Conservation (phyloP, 2,888 invertebrate species). For the Pteria penguin region DNA sequence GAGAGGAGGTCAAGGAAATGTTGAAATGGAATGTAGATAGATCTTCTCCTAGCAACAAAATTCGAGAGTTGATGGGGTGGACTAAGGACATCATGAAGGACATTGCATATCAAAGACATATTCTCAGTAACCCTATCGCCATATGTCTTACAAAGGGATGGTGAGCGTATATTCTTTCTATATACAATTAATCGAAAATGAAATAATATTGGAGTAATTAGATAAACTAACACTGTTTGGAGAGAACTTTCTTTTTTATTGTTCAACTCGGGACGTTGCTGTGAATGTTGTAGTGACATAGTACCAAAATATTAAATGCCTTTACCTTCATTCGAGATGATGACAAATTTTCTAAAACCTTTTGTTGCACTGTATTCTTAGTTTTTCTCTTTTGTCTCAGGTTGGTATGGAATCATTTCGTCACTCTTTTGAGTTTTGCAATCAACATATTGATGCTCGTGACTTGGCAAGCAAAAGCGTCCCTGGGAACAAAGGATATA, state of each 20-base stretch:
- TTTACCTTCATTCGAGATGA: too few relatives aligned
- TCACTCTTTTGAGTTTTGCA: slow-evolving; percentile 76
- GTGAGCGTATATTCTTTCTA: slow-evolving; percentile 52
- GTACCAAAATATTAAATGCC: too few relatives aligned
- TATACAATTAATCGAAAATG: too few relatives aligned
- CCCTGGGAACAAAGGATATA: slow-evolving; percentile 61
- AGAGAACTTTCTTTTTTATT: too few relatives aligned
- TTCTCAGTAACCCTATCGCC: slow-evolving; percentile 76
- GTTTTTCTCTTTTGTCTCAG: slow-evolving; percentile 52
- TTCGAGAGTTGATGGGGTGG: slow-evolving; percentile 80
- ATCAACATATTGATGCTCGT: slow-evolving; percentile 79
- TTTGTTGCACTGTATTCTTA: too few relatives aligned
- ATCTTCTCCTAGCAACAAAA: slow-evolving; percentile 80
- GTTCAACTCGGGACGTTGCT: too few relatives aligned
- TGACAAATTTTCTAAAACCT: too few relatives aligned
- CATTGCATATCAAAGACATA: slow-evolving; percentile 78
- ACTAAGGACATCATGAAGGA: slow-evolving; percentile 80
- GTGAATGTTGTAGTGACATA: too few relatives aligned
- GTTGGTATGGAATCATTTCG: slow-evolving; percentile 77
- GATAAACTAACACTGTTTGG: too few relatives aligned
- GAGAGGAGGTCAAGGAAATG: slow-evolving; percentile 80
- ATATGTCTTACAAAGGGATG: slow-evolving; percentile 78
- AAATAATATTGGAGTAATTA: too few relatives aligned
- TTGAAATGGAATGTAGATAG: slow-evolving; percentile 80
- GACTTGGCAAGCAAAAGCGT: slow-evolving; percentile 76